Conservation (phyloP, 2,888 invertebrate species). For the Leptothorax acervorum region DNA sequence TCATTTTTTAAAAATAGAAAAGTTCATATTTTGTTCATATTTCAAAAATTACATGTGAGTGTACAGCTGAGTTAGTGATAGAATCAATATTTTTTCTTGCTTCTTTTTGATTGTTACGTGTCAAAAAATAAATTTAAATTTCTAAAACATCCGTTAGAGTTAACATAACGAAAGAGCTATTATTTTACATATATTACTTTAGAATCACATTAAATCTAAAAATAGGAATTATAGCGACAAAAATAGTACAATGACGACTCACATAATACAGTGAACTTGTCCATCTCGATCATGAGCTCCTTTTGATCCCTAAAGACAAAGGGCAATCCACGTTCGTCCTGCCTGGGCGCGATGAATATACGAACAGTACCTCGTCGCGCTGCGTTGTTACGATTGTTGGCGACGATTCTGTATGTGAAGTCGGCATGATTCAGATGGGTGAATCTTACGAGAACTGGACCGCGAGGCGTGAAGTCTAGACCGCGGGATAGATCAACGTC, state of each 20-base stretch:
- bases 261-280: conserved; percentile 90
- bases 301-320: conserved; percentile 89
- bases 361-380: conserved; percentile 89
- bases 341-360: conserved; percentile 90
- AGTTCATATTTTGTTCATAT: background rate
- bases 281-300: conserved; percentile 90
- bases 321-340: conserved; percentile 89
- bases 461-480: conserved; percentile 93
- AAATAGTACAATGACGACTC: conserved; percentile 81
- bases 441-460: conserved; percentile 90
- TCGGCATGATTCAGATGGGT: conserved; percentile 92
- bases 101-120: background rate
- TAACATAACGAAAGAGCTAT: background rate
- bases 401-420: conserved; percentile 89
- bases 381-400: conserved; percentile 87
- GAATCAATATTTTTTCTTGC: background rate
- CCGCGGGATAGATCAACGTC: conserved; percentile 92
- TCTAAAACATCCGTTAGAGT: background rate
- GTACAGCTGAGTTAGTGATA: background rate
- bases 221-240: background rate
- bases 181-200: background rate
- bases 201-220: background rate
- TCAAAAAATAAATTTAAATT: background rate
- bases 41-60: background rate
- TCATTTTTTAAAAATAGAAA: background rate